Conservation (phyloP, 2,797 vertebrate species). For the Podarcis siculus region DNA sequence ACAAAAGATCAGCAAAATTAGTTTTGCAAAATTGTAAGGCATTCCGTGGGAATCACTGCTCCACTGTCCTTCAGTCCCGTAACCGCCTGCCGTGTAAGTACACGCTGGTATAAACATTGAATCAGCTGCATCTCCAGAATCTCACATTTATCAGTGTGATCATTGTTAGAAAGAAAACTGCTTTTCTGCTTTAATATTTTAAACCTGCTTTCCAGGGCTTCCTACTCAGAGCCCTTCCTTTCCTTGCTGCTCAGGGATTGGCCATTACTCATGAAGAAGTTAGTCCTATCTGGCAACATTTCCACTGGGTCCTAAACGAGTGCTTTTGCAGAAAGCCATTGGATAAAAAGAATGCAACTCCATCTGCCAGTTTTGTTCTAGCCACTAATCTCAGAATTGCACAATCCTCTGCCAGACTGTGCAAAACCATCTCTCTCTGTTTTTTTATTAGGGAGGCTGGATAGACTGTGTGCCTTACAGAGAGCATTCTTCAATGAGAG, state of each 20-base stretch:
- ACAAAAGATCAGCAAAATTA: conserved; percentile 81
- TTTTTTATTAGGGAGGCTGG: conserved; percentile 49
- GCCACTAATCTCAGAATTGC: conserved; percentile 73
- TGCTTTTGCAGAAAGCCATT: conserved; percentile 74
- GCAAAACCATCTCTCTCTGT: conserved; percentile 62
- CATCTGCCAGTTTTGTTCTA: conserved; percentile 69
- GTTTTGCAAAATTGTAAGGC: conserved; percentile 75
- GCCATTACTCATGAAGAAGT: conserved; percentile 68
- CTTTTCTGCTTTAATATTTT: conserved; percentile 43
- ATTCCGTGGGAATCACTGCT: conserved; percentile 75
- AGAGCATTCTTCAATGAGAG: conserved; percentile 16
- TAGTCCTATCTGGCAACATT: conserved; percentile 60
- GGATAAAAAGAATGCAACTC: conserved; percentile 71
- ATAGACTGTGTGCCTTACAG: background rate
- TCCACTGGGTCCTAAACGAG: conserved; percentile 70
- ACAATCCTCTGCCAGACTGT: conserved; percentile 63
- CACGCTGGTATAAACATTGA: conserved; percentile 70
- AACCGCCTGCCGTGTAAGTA: conserved; percentile 61
- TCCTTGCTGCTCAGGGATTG: conserved; percentile 65
- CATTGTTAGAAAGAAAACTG: conserved; percentile 30
- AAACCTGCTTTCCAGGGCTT: conserved; percentile 40
- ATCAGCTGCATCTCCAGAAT: conserved; percentile 58
- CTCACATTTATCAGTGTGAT: background rate
- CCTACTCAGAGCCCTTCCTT: conserved; percentile 34
- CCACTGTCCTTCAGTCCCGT: conserved; percentile 72